Percentiles rank a stretch among this genome's conserved stretches.
phyloP scores from a whole-genome alignment of 2,113 vertebrate species.

The Nyctereutes procyonoides region DNA sequence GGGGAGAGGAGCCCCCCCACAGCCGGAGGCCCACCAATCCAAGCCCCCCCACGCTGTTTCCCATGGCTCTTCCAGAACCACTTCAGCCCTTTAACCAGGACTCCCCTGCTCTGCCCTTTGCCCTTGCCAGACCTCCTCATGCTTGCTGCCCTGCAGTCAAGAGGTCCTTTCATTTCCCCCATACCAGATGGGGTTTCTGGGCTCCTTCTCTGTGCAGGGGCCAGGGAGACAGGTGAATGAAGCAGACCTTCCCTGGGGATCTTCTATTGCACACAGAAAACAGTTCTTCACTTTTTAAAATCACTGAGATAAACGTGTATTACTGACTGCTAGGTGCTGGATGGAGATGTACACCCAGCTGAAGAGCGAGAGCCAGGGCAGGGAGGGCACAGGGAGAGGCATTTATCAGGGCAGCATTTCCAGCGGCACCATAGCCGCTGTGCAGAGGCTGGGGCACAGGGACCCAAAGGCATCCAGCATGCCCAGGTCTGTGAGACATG shows the following conservation, averaged over 20 bases:
- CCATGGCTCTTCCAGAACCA: neutral
- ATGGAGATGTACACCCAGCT: neutral
- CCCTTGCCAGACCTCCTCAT: neutral
- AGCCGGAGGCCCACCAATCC: neutral
- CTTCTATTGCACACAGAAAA: neutral
- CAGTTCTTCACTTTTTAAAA: accelerated
- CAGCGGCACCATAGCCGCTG: accelerated
- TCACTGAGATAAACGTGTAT: slow-evolving; percentile 61
- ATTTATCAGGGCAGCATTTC: accelerated
- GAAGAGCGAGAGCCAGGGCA: accelerated
- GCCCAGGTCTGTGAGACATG: accelerated
- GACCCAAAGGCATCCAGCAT: neutral
- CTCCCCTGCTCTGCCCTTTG: neutral
- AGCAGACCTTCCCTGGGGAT: no score
- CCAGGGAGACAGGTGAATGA: neutral
- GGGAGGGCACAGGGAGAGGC: no score
- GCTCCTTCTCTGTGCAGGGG: neutral
- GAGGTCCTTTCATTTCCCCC: no score
- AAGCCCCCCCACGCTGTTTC: neutral
- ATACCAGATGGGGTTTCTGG: neutral
- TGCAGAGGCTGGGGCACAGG: neutral
- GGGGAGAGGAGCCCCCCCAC: neutral
- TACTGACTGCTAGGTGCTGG: slow-evolving; percentile 32
- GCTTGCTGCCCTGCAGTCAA: accelerated
- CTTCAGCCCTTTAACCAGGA: neutral